Percentiles rank a stretch among this genome's conserved stretches.
Evolutionary conservation across 2,113 vertebrate genomes (phyloP).

Genomic region (Sapayoa aenigma): DNA sequence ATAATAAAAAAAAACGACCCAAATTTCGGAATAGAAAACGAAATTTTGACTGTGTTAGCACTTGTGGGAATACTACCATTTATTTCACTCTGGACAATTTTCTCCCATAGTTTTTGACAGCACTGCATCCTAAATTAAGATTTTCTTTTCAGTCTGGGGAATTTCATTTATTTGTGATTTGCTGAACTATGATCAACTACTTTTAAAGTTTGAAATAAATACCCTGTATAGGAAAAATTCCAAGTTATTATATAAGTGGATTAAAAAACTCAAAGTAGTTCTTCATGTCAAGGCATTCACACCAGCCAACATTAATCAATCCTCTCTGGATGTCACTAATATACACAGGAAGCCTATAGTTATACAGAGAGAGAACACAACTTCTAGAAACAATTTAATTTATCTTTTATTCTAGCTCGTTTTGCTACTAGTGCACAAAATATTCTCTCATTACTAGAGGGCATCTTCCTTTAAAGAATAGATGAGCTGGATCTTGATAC

Average conservation of each 20-base stretch:
- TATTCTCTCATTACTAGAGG: not conserved
- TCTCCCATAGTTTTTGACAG: not conserved
- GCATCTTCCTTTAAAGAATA: not conserved
- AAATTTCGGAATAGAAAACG: not conserved
- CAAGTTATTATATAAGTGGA: not conserved
- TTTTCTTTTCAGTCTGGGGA: not conserved
- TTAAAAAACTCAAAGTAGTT: not conserved
- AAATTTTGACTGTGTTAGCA: not conserved
- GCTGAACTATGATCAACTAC: not conserved
- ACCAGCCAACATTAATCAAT: not conserved
- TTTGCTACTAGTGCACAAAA: not conserved
- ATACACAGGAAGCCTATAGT: not conserved
- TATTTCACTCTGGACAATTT: not conserved
- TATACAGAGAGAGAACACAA: not conserved
- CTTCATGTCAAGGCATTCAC: not conserved
- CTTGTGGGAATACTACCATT: not conserved
- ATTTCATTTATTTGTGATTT: not conserved
- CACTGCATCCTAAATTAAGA: not conserved
- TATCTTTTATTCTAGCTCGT: not conserved
- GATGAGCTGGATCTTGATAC: not conserved
- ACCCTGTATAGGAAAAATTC: not conserved
- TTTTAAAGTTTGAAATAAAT: not conserved
- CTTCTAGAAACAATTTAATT: not conserved
- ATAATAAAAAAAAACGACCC: not conserved
- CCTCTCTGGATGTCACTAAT: not conserved